Evolutionary conservation across 2,797 vertebrate species (phyloP).

Genomic region (Acomys russatus): DNA sequence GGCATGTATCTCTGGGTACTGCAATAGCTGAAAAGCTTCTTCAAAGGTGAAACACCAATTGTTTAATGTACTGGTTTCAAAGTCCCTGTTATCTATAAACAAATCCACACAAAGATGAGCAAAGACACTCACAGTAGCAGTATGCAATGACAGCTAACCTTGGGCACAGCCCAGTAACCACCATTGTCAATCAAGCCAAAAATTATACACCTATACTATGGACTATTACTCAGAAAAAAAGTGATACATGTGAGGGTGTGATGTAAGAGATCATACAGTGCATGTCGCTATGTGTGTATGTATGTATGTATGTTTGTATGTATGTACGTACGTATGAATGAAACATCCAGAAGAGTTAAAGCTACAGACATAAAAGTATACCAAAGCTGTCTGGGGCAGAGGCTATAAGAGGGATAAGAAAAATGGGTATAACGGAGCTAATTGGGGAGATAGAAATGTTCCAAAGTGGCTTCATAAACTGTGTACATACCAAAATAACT

Average conservation of each 20-base stretch:
- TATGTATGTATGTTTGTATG: neutral
- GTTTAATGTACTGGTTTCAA: neutral
- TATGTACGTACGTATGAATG: neutral
- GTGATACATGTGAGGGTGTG: neutral
- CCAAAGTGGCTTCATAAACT: neutral
- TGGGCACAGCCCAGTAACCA: neutral
- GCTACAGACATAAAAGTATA: neutral
- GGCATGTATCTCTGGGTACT: too few species aligned
- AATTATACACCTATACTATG: neutral
- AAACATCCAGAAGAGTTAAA: neutral
- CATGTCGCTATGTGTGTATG: neutral
- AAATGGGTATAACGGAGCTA: neutral
- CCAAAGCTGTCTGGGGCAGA: neutral
- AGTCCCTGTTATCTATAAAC: neutral
- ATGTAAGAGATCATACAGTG: neutral
- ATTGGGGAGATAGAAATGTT: neutral
- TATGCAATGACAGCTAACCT: neutral
- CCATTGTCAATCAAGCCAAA: neutral
- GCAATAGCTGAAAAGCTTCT: neutral
- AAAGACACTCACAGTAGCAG: neutral
- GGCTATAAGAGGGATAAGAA: neutral
- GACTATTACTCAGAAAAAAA: neutral
- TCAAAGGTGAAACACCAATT: neutral
- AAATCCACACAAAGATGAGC: neutral
- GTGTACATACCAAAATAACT: neutral